These are phyloP conservation scores for Elgaria multicarinata DNA, from an alignment of 2,113 vertebrate species.

Conservation along the genomic window DNA sequence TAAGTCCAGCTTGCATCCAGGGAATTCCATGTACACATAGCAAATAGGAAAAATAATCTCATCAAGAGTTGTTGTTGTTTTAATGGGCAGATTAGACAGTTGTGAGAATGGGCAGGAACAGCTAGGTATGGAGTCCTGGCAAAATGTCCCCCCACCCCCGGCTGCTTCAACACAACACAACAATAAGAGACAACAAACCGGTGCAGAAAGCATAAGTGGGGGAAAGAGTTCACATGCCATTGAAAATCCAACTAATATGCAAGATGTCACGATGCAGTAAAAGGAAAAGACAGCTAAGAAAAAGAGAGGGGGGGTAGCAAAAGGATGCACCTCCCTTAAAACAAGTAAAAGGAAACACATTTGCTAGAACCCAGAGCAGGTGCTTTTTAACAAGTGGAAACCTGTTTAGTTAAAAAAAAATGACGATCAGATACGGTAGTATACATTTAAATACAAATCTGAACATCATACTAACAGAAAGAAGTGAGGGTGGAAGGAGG, in stretches of 20 bases:
- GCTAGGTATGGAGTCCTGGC: not conserved
- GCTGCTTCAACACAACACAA: not conserved
- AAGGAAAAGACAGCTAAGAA: not conserved
- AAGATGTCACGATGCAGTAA: not conserved
- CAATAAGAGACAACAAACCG: not conserved
- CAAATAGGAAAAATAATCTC: not conserved
- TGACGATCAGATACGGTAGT: not conserved
- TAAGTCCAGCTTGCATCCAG: not conserved
- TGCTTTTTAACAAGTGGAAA: accelerated
- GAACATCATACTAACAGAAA: conserved; percentile 14
- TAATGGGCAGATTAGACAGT: not conserved
- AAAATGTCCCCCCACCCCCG: not conserved
- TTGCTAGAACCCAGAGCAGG: not conserved
- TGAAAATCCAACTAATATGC: not conserved
- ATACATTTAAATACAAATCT: not conserved
- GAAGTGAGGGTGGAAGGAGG: not conserved
- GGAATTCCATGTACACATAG: not conserved
- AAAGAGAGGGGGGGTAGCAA: too few relatives aligned
- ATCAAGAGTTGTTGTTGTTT: too few relatives aligned
- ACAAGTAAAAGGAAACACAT: not conserved
- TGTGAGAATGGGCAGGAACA: not conserved
- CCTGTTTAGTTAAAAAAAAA: not conserved
- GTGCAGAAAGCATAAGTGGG: not conserved
- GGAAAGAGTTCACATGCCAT: not conserved
- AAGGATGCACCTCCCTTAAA: not conserved